Evolutionary conservation across 2,888 invertebrate species (phyloP).

Genomic region (Ernsta delagoae): DNA sequence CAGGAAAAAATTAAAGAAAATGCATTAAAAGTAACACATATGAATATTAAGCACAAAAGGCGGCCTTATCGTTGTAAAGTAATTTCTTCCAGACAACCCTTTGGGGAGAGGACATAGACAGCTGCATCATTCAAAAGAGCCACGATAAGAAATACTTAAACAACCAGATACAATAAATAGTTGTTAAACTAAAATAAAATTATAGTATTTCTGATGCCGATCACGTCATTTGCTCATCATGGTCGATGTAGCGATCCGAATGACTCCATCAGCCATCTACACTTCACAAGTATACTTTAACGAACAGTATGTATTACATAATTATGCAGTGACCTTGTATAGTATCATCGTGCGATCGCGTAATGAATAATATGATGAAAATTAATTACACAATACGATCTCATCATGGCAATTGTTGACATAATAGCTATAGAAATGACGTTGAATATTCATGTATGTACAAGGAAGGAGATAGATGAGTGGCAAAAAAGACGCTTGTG

Average conservation of each 20-base stretch:
- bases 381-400: slow-evolving; percentile 15
- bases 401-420: slow-evolving; percentile 7
- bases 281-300: slow-evolving; percentile 12
- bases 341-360: slow-evolving; percentile 16
- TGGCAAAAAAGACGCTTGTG: slow-evolving; percentile 2
- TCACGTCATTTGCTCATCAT: slow-evolving; percentile 33
- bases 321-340: slow-evolving; percentile 24
- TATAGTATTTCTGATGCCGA: too few relatives aligned
- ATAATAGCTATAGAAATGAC: not conserved
- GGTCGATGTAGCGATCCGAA: slow-evolving; percentile 6
- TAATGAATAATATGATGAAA: slow-evolving; percentile 26
- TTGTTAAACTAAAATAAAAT: too few relatives aligned
- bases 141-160: not conserved
- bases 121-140: too few relatives aligned
- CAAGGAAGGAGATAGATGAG: not conserved
- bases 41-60: too few relatives aligned
- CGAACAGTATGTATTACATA: slow-evolving; percentile 14
- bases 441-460: not conserved
- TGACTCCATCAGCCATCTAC: slow-evolving; percentile 7
- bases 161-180: too few relatives aligned
- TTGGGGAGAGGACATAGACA: too few relatives aligned
- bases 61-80: too few relatives aligned
- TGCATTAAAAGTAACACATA: too few relatives aligned
- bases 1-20: too few relatives aligned
- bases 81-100: too few relatives aligned